Evolutionary conservation across 2,113 vertebrate genomes (phyloP).

Genomic region (Meleagris gallopavo): DNA sequence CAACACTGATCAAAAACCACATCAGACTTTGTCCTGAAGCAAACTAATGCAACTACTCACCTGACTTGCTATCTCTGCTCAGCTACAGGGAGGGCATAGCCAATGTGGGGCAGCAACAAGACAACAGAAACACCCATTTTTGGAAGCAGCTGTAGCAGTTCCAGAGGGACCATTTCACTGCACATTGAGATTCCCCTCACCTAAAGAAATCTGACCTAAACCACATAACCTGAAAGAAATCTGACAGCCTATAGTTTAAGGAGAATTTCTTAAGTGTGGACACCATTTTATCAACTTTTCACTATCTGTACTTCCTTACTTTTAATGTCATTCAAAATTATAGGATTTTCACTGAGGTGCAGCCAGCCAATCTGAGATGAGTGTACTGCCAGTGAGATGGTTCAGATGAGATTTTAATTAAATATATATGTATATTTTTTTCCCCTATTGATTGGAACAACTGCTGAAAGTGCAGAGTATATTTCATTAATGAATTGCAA

Average conservation of each 20-base stretch:
- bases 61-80: neutral
- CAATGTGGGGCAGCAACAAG: neutral
- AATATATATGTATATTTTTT: neutral
- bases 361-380: neutral
- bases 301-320: neutral
- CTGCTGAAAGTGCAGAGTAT: neutral
- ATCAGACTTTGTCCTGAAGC: neutral
- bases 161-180: neutral
- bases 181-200: neutral
- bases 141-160: neutral
- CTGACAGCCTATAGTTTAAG: neutral
- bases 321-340: neutral
- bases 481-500: neutral
- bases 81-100: neutral
- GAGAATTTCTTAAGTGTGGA: neutral
- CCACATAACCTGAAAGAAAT: neutral
- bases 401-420: neutral
- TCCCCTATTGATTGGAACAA: neutral
- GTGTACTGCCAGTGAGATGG: neutral
- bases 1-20: fast-evolving
- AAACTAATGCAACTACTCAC: neutral
- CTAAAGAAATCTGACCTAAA: fast-evolving
- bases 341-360: neutral
- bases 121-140: neutral
- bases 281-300: neutral